phyloP scores from a whole-genome alignment of 2,113 vertebrate genomes.

The Chloropsis cyanopogon region DNA sequence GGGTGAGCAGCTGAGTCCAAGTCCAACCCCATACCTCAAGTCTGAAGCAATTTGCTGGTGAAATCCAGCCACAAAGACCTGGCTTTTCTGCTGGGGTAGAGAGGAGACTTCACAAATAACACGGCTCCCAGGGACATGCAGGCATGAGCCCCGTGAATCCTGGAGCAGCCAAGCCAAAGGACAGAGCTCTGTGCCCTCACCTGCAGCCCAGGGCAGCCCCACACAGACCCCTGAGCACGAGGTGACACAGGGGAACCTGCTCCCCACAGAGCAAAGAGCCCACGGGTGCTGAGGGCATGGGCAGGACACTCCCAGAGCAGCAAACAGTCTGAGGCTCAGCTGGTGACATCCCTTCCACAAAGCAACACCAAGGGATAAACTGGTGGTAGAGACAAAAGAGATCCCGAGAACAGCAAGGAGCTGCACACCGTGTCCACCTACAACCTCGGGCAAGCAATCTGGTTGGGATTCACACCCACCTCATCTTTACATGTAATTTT shows the following conservation, averaged over 20 bases:
- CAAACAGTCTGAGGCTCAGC: not conserved
- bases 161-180: not conserved
- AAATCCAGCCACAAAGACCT: not conserved
- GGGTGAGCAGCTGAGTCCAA: not conserved
- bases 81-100: not conserved
- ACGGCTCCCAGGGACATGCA: fast-evolving
- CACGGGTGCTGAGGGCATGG: not conserved
- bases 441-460: not conserved
- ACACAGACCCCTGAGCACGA: not conserved
- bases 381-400: not conserved
- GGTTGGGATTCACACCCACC: not conserved
- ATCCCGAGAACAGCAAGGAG: not conserved
- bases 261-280: not conserved
- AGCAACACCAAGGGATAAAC: not conserved
- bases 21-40: not conserved
- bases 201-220: not conserved
- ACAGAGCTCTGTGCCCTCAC: not conserved
- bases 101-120: not conserved
- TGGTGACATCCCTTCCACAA: not conserved
- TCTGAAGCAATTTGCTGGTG: not conserved
- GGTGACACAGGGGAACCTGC: not conserved
- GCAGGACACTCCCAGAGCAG: not conserved
- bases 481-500: not conserved
- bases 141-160: not conserved
- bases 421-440: not conserved